Conservation (phyloP, 1,140 invertebrate genomes). For the Mamestra configurata region DNA sequence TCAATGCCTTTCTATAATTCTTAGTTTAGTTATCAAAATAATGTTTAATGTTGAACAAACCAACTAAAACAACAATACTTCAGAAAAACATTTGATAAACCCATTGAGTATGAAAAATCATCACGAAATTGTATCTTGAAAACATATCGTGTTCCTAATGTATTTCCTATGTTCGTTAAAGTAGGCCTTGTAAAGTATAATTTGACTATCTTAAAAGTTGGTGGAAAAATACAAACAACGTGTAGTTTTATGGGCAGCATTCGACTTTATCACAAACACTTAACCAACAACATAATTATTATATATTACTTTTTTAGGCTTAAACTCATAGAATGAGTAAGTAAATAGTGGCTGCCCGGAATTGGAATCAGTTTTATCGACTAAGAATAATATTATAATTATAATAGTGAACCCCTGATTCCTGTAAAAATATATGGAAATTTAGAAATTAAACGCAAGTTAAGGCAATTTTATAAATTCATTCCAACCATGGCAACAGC, state of each 20-base stretch:
- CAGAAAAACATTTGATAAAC: not conserved
- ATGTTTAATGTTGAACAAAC: too few relatives aligned
- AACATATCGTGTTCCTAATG: slow-evolving; percentile 28
- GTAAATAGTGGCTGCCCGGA: too few relatives aligned
- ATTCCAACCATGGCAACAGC: too few relatives aligned
- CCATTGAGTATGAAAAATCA: not conserved
- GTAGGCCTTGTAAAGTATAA: not conserved
- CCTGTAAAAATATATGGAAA: too few relatives aligned
- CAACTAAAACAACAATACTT: not conserved
- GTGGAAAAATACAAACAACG: slow-evolving; percentile 4
- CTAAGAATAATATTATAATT: too few relatives aligned
- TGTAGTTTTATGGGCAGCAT: not conserved
- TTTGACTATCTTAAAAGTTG: slow-evolving; percentile 7
- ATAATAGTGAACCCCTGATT: too few relatives aligned
- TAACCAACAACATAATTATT: not conserved
- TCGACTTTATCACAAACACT: not conserved
- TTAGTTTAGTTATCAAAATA: too few relatives aligned
- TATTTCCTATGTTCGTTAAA: slow-evolving; percentile 14
- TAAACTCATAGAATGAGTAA: too few relatives aligned
- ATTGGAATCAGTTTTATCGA: too few relatives aligned
- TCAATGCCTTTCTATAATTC: not conserved
- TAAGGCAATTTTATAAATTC: too few relatives aligned
- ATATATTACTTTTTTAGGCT: not conserved
- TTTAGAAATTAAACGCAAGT: too few relatives aligned
- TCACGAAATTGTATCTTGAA: too few relatives aligned